These are phyloP conservation scores for Tenualosa thibaudeaui DNA, from an alignment of 2,797 vertebrate genomes.

Conservation along the genomic window DNA sequence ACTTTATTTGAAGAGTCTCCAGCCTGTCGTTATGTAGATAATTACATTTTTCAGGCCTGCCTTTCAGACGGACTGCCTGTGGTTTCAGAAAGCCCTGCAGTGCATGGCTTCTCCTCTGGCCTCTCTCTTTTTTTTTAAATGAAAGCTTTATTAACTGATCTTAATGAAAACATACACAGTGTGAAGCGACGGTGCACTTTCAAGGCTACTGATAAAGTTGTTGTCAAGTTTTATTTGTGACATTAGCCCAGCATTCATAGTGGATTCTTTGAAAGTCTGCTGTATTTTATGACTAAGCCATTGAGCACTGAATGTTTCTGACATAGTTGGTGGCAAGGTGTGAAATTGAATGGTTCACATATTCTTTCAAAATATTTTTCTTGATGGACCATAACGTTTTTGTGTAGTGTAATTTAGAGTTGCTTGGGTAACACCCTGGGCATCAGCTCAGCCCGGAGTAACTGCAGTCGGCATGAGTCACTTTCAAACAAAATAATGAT, in stretches of 20 bases:
- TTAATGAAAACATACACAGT: conserved; percentile 12
- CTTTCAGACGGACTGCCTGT: conserved; percentile 16
- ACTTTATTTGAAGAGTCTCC: conserved; percentile 10
- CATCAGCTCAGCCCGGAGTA: neutral
- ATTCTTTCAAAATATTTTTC: neutral
- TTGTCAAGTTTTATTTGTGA: conserved; percentile 6
- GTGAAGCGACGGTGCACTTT: neutral
- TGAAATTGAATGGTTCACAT: neutral
- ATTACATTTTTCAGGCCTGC: conserved; percentile 19
- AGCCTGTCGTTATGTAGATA: conserved; percentile 13
- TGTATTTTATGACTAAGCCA: neutral
- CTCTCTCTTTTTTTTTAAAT: neutral
- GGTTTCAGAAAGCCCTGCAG: conserved; percentile 11
- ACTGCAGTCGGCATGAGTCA: neutral
- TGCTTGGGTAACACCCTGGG: neutral
- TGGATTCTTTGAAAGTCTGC: neutral
- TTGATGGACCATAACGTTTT: neutral
- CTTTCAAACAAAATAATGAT: neutral
- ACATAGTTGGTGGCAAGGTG: neutral
- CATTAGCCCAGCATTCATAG: neutral
- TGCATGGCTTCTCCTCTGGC: neutral
- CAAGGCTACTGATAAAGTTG: conserved; percentile 6
- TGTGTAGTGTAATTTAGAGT: neutral
- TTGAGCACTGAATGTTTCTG: neutral
- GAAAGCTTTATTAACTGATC: conserved; percentile 17